Conservation (phyloP, 2,113 vertebrate genomes). For the Dasyornis broadbenti region DNA sequence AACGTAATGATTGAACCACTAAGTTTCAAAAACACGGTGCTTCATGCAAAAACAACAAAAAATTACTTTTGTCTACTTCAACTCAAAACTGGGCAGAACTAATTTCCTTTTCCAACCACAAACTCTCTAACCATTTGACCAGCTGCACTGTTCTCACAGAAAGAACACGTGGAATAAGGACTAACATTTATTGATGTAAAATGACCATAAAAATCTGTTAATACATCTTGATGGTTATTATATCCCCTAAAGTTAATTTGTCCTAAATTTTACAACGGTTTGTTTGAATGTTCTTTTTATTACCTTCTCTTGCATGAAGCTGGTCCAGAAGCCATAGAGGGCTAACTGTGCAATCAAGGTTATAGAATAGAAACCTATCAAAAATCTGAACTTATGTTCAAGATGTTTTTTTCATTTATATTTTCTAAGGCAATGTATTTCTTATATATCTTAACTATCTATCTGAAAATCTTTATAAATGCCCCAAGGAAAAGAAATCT, state of each 20-base stretch:
- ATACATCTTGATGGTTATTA: not conserved
- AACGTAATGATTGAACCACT: not conserved
- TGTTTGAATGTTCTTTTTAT: not conserved
- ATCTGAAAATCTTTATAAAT: not conserved
- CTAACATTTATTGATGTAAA: not conserved
- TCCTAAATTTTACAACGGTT: not conserved
- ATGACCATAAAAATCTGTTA: not conserved
- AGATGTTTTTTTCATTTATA: not conserved
- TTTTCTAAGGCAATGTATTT: not conserved
- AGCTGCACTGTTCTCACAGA: not conserved
- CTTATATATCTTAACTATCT: not conserved
- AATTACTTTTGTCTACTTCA: not conserved
- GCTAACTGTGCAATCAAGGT: not conserved
- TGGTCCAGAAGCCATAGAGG: not conserved
- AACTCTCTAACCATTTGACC: not conserved
- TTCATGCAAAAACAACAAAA: not conserved
- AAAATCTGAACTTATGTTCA: not conserved
- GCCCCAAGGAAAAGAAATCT: not conserved
- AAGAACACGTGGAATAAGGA: not conserved
- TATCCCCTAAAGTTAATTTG: not conserved
- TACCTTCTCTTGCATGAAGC: not conserved
- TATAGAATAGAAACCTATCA: not conserved
- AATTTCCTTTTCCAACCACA: not conserved
- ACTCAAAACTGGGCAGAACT: not conserved
- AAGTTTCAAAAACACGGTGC: not conserved